Evolutionary conservation across 30 jellyfish, hydroid and myxozoan species (phyloP), one percentile per base, ranked within the genome.

Genomic region (Catostylus mosaicus): DNA sequence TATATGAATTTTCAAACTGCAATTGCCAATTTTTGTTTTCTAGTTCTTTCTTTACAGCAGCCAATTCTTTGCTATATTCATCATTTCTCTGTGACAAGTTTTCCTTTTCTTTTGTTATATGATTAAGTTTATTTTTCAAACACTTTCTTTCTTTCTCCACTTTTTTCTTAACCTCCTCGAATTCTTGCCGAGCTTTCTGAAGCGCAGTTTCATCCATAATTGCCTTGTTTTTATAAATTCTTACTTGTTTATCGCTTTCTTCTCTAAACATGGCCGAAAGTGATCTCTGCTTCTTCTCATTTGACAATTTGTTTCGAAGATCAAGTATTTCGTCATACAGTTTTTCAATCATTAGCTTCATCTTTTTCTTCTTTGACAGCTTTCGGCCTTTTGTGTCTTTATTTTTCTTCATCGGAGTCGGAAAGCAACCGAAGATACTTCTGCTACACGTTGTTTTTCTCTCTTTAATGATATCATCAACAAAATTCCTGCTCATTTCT

Each of bases 1-100:
- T 32, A 24, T 51, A 75, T 3, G 86, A 51, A 18, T 56, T 75
- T 37, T 52, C 75, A 56, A 3, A 75, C n/a, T 30, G 45, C 20
- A 75, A 23, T 30, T 56, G 30, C 48, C 67, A 36, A 6, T 31
- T 24, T 27, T 3, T 20, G 6, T 52, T 16, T n/a, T 20, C 7
- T 4, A 10, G 67, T n/a, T 52, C 67, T n/a, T 52, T 26, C 29
- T n/a, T 52, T 4, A 52, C 6, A 26, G 26, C 67, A 20, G 7
- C 29, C 30, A 52, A 20, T 20, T 52, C 67, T 20, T 52, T 20
- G 30, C 24, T 52, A 26, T 3, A 20, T 7, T 52, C 67, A 4
- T 52, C 67, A 20, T 52, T 52, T 52, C 29, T 11, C 24, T 62
- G 48, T 29, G n/a, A 7, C 7, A 62, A 29, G 3, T 12, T 22